Evolutionary conservation across 2,797 vertebrate species (phyloP), one percentile per base, ranked within the genome.

Genomic region (Cercopithecus neglectus): DNA sequence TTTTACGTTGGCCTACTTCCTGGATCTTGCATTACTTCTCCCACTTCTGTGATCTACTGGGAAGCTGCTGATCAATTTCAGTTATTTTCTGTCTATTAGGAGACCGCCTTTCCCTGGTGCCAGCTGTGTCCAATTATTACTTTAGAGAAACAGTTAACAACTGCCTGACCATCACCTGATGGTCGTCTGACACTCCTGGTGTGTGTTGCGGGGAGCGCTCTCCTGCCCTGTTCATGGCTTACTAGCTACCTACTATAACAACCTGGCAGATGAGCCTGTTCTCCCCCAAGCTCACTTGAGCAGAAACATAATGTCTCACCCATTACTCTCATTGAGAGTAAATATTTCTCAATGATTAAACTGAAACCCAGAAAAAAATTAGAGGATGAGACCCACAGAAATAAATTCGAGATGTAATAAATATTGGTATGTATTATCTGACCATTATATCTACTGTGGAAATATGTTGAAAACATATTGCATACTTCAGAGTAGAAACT

Each of bases 341-440:
- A 50, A 89, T 79, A 81, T 48, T 64, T 48, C 6, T 85, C 16
- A 57, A 30, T 41, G 8, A 14, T 83, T 92, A 86, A 57, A 85
- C 46, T 89, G 64, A 89, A 94, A 55, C 5, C 11, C 1, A 91
- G 26, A 46, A 78, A 64, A 90, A 82, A n/a, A 21, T 19, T 67
- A 79, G 19, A 85, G 2, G 3, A 3, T 26, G 1, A 67, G 14
- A 57, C 16, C 6, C 19, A 72, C 2, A 67, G 72, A 10, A 53
- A 80, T 39, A 86, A 26, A 36, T 67, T 67, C 83, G 10, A 86
- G 21, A n/a, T 74, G 13, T 33, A 70, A 53, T 16, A 83, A 88
- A 85, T 57, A n/a, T 57, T 59, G 28, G 1, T 70, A 30, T 80
- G 44, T 92, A 64, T 81, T 88, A 81, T 33, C 36, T 92, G 28